Conservation (phyloP, 1,140 invertebrate genomes). For the Calephelis nemesis region DNA sequence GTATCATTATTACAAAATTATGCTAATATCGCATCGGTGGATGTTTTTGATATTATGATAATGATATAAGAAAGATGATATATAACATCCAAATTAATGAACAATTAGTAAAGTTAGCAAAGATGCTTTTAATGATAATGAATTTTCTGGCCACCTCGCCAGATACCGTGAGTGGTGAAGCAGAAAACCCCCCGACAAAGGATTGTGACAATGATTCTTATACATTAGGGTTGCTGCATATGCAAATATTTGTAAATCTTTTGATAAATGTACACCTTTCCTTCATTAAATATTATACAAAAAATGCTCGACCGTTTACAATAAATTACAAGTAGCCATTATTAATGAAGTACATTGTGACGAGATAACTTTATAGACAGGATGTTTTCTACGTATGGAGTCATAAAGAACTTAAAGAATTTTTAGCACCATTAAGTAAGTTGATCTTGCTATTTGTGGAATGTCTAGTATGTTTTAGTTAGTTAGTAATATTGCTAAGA, state of each 20-base stretch:
- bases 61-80: too few relatives aligned
- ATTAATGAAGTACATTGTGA: conserved; percentile 23
- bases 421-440: conserved; percentile 18
- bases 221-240: conserved; percentile 50
- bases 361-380: conserved; percentile 22
- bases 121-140: conserved; percentile 9
- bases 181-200: conserved; percentile 72
- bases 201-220: conserved; percentile 62
- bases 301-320: background rate
- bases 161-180: conserved; percentile 63
- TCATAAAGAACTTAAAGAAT: conserved; percentile 14
- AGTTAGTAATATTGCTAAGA: conserved; percentile 9
- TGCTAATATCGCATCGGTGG: too few relatives aligned
- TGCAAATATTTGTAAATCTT: conserved; percentile 24
- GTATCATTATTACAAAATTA: too few relatives aligned
- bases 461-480: background rate
- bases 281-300: conserved; percentile 1
- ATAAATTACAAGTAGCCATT: conserved; percentile 17
- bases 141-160: conserved; percentile 29
- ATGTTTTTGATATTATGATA: too few relatives aligned
- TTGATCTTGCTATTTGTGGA: conserved; percentile 17
- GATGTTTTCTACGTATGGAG: conserved; percentile 5
- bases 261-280: conserved; percentile 18
- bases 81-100: too few relatives aligned
- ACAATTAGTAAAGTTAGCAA: background rate